Base-by-base conservation (phyloP, 2,113 vertebrate genomes). In the Callopanchax toddi region DNA sequence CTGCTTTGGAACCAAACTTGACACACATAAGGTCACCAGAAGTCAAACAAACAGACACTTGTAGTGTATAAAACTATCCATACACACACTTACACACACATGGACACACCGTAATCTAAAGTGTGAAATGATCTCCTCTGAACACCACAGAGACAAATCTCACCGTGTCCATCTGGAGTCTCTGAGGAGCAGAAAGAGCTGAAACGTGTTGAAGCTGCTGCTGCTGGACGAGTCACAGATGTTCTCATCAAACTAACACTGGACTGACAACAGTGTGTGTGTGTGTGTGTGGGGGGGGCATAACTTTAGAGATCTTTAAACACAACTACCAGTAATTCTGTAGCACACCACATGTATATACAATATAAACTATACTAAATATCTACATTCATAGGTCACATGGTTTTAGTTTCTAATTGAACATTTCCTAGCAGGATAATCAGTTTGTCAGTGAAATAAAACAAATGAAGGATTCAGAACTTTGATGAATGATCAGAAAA, bases 221-320 rank as follows among this genome's bases (percentile, higher is more conserved):
- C 36, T 55, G 71, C 36, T 60, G 36, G 46, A 45, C 7, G 16
- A 66, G 56, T 59, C 55, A 73, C 70, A 73, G 55, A 73, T 67
- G 62, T 67, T 56, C 61, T 16, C 61, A 18, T 6, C 23, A 54
- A 59, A 60, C 23, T 22, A 17, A 51, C 23, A 50, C 11, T 46
- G 37, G 43, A 67, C n/a, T 26, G 13, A 21, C 13, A 60, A 49
- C 10, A 8, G 9, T 53, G 39, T 46, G 51, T 42, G 26, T 25
- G 43, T 60, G 22, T 37, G 21, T 46, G 44, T 56, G 51, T 20
- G 9, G n/a, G n/a, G n/a, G n/a, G n/a, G n/a, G n/a, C n/a, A n/a
- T n/a, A n/a, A n/a, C n/a, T n/a, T n/a, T n/a, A n/a, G n/a, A n/a
- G n/a, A n/a, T n/a, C n/a, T n/a, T n/a, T n/a, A n/a, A n/a, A n/a